Evolutionary conservation across 53 echinoderm and acorn worm genomes (phyloP).

Genomic region (Actinopyga echinites): DNA sequence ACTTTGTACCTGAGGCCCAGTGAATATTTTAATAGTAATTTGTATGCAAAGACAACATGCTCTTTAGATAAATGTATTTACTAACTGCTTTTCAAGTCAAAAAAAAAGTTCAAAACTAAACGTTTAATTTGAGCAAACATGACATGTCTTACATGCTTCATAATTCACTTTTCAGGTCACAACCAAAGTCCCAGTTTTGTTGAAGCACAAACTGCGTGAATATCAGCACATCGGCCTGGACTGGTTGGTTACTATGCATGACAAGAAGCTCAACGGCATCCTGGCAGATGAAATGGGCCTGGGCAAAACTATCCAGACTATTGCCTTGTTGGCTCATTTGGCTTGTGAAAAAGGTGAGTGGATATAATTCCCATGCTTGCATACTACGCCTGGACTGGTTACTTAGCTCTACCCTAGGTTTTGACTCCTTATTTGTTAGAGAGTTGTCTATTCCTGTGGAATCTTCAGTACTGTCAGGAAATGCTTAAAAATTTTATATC

Average conservation of each 20-base stretch:
- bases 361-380: too few species aligned
- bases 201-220: slow-evolving; percentile 94
- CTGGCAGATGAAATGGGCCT: slow-evolving; percentile 99
- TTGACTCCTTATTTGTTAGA: background rate
- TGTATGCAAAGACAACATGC: too few species aligned
- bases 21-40: too few species aligned
- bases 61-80: too few species aligned
- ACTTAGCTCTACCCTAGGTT: background rate
- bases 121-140: too few species aligned
- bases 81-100: too few species aligned
- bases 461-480: too few species aligned
- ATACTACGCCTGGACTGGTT: background rate
- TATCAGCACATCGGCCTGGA: slow-evolving; percentile 99
- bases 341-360: slow-evolving; percentile 92
- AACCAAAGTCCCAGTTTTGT: slow-evolving; percentile 88
- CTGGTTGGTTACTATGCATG: slow-evolving; percentile 97
- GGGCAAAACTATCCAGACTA: slow-evolving; percentile 96
- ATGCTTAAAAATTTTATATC: too few species aligned
- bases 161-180: slow-evolving; percentile 63
- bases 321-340: slow-evolving; percentile 85
- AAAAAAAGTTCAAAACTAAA: too few species aligned
- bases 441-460: too few species aligned
- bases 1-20: too few species aligned
- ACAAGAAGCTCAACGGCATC: slow-evolving; percentile 95
- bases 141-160: too few species aligned